Base-by-base conservation (phyloP, 2,888 invertebrate genomes). In the Drosophila maculinotata region DNA sequence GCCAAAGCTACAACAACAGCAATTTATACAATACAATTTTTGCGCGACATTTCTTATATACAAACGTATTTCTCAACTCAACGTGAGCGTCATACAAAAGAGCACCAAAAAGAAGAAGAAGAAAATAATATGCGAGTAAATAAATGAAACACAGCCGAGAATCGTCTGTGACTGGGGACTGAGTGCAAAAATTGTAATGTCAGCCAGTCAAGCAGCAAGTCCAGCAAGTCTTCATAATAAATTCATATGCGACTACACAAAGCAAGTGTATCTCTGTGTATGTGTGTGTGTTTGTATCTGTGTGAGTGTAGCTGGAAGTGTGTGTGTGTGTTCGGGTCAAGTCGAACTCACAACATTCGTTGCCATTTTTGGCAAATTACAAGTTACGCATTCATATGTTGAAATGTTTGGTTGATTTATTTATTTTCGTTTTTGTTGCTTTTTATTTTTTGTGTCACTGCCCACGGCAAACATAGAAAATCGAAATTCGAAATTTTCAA, bases 21-120 rank as follows among this genome's bases (percentile, higher is more conserved):
- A 69, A 65, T 51, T 56, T 65, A 54, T 60, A 57, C 59, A 69
- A 69, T 74, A 47, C 48, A 59, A 65, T 51, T 57, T 56, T 49
- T 64, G 65, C 65, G 65, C 56, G 75, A 75, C 69, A 75, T 59
- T 59, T 76, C 47, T 47, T 56, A 67, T 60, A 64, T 56, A 64
- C 51, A 57, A 62, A 45, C 56, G 30, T 63, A 69, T 80, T 72
- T 80, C 78, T 59, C 63, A 72, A 70, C 64, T 45, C 69, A 73
- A 84, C 82, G 87, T 83, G 82, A 81, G 79, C 68, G 69, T 69
- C 73, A 87, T 83, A 79, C 79, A 71, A 87, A 87, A 81, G 68
- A 69, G 64, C 67, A 31, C 53, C 15, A 42, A 41, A 38, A 47
- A 45, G 9, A 45, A 30, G 53, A 63, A 51, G 42, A n/a, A 38